phyloP scores from a whole-genome alignment of 2,888 invertebrate species.

The Agrochola litura region DNA sequence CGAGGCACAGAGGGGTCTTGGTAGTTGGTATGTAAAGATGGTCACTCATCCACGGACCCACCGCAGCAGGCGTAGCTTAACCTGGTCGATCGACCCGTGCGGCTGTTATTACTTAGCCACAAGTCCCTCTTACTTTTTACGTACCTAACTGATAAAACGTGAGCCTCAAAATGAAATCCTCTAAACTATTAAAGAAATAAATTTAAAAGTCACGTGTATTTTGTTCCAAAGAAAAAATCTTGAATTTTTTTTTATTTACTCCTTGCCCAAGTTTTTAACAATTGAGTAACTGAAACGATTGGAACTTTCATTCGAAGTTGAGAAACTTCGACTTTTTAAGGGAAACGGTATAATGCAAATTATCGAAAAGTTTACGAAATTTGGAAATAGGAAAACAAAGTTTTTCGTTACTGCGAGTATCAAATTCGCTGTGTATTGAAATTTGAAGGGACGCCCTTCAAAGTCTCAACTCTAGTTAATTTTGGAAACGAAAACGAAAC shows the following conservation, averaged over 20 bases:
- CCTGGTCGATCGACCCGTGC: too few relatives aligned
- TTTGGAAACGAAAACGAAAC: not conserved
- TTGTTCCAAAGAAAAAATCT: not conserved
- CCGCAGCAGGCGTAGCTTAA: too few relatives aligned
- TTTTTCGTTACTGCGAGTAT: not conserved
- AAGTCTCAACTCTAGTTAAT: not conserved
- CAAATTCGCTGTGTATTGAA: slow-evolving; percentile 18
- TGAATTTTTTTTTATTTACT: slow-evolving; percentile 10
- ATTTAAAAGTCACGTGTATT: slow-evolving; percentile 21
- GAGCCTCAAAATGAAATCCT: not conserved
- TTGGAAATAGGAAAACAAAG: slow-evolving; percentile 33
- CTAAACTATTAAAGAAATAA: not conserved
- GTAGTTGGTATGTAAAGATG: too few relatives aligned
- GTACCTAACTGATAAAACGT: not conserved
- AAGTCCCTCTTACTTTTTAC: too few relatives aligned
- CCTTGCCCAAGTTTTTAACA: slow-evolving; percentile 19
- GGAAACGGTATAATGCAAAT: slow-evolving; percentile 27
- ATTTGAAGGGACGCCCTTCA: slow-evolving; percentile 12
- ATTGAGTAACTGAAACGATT: slow-evolving; percentile 22
- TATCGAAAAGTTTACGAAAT: slow-evolving; percentile 36
- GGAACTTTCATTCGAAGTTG: slow-evolving; percentile 13
- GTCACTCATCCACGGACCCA: too few relatives aligned
- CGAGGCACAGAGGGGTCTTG: too few relatives aligned
- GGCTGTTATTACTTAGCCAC: too few relatives aligned
- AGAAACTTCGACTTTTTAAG: slow-evolving; percentile 13